Conservation (phyloP, 1,140 invertebrate genomes). For the Parasteatoda tepidariorum region DNA sequence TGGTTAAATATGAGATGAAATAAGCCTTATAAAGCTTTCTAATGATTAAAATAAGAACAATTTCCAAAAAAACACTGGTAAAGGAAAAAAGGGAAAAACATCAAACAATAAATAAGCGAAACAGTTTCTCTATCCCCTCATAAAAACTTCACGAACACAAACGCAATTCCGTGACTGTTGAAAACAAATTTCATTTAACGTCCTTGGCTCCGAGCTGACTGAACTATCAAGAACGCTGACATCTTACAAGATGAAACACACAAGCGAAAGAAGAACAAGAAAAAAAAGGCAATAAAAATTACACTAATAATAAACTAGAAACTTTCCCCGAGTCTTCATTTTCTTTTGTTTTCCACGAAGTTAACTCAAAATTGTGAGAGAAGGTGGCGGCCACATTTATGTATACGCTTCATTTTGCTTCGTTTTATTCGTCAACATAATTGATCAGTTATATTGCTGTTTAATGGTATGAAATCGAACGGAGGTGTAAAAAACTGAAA, state of each 20-base stretch:
- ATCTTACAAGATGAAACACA: background rate
- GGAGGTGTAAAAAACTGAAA: background rate
- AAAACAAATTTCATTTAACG: constrained; percentile 6
- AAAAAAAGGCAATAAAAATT: background rate
- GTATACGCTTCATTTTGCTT: background rate
- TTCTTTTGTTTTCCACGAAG: background rate
- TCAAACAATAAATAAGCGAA: background rate
- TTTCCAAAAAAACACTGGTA: background rate
- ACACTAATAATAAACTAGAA: background rate
- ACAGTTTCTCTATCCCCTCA: background rate
- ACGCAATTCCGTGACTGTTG: constrained; percentile 19
- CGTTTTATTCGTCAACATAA: background rate
- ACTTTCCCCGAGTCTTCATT: background rate
- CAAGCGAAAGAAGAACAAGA: background rate
- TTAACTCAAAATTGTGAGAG: background rate
- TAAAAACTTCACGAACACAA: background rate
- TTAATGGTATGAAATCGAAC: background rate
- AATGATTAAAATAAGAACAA: background rate
- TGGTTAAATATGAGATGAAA: too few species aligned
- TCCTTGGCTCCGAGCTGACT: background rate
- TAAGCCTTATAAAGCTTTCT: background rate
- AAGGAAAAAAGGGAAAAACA: background rate
- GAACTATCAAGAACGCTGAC: constrained; percentile 21
- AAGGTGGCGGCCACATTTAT: background rate
- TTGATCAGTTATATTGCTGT: background rate